phyloP scores from a whole-genome alignment of 2,797 vertebrate species.

The Borostomias antarcticus region DNA sequence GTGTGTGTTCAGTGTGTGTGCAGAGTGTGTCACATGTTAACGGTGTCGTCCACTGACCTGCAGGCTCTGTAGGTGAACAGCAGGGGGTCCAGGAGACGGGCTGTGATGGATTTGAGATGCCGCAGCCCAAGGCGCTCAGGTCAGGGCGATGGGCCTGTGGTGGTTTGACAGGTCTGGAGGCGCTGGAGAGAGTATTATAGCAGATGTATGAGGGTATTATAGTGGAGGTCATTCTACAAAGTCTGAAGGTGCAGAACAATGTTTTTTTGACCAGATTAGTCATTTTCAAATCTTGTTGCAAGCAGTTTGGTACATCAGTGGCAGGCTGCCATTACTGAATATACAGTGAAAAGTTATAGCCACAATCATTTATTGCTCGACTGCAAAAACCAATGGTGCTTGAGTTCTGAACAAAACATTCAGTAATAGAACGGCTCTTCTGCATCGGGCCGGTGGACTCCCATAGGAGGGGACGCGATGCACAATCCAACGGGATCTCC shows the following conservation, averaged over 20 bases:
- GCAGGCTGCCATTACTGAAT: neutral
- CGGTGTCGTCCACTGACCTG: too few species aligned
- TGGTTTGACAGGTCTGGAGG: too few species aligned
- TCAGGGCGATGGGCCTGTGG: too few species aligned
- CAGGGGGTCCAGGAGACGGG: too few species aligned
- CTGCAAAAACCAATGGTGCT: slow-evolving; percentile 22
- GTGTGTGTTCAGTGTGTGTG: too few species aligned
- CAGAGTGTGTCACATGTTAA: too few species aligned
- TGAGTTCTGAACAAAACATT: slow-evolving; percentile 19
- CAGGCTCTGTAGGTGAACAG: too few species aligned
- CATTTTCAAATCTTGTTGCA: slow-evolving; percentile 8
- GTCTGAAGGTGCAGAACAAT: slow-evolving; percentile 6
- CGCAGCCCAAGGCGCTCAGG: too few species aligned
- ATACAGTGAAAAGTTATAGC: slow-evolving; percentile 13
- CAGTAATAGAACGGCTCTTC: slow-evolving; percentile 24
- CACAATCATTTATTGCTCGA: slow-evolving; percentile 17
- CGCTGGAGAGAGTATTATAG: too few species aligned
- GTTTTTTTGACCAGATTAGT: slow-evolving; percentile 20
- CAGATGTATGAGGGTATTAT: too few species aligned
- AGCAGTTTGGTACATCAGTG: slow-evolving; percentile 22
- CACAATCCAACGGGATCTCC: slow-evolving; percentile 15
- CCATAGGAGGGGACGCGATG: slow-evolving; percentile 30
- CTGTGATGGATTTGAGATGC: too few species aligned
- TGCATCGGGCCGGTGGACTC: slow-evolving; percentile 36
- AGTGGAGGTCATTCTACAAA: slow-evolving; percentile 4